A percentile compares a stretch with the other conserved stretches of the same genome.
phyloP scores from a whole-genome alignment of 1,140 invertebrate species.

The Conus betulinus region DNA sequence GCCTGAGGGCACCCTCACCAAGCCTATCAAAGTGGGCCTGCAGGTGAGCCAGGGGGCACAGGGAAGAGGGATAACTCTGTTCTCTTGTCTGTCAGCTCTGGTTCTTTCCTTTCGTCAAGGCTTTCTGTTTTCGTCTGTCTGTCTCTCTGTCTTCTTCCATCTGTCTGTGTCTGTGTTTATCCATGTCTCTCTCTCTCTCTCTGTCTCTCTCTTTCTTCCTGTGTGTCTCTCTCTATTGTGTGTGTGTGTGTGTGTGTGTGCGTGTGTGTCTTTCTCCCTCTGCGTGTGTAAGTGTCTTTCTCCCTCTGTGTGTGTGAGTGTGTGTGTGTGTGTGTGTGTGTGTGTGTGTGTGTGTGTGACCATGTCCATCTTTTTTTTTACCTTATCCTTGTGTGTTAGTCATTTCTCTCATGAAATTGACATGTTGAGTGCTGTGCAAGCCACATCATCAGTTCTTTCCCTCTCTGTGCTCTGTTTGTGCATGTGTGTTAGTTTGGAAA shows the following conservation, averaged over 20 bases:
- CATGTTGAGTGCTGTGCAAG: not conserved
- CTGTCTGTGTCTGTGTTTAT: not conserved
- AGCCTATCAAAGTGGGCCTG: conserved; percentile 99
- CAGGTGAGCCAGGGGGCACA: conserved; percentile 86
- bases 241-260: too few relatives aligned
- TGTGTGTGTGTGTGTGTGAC: not conserved
- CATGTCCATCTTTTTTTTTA: not conserved
- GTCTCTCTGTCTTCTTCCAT: not conserved
- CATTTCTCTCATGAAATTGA: not conserved
- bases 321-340: not conserved
- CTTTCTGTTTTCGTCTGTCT: not conserved
- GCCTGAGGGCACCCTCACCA: conserved; percentile 98
- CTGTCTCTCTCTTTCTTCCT: too few relatives aligned
- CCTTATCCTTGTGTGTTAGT: not conserved
- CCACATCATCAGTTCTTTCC: not conserved
- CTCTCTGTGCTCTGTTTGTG: too few relatives aligned
- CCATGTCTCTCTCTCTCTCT: too few relatives aligned
- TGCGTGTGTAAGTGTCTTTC: not conserved
- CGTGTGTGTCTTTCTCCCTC: too few relatives aligned
- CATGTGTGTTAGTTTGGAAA: too few relatives aligned
- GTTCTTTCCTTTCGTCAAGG: too few relatives aligned
- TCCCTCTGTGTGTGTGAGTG: not conserved
- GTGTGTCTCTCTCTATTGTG: too few relatives aligned
- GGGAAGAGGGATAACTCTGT: not conserved
- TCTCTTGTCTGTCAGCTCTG: not conserved